These are phyloP conservation scores for Vidua chalybeata DNA, from an alignment of 2,113 vertebrate species.

Conservation along the genomic window DNA sequence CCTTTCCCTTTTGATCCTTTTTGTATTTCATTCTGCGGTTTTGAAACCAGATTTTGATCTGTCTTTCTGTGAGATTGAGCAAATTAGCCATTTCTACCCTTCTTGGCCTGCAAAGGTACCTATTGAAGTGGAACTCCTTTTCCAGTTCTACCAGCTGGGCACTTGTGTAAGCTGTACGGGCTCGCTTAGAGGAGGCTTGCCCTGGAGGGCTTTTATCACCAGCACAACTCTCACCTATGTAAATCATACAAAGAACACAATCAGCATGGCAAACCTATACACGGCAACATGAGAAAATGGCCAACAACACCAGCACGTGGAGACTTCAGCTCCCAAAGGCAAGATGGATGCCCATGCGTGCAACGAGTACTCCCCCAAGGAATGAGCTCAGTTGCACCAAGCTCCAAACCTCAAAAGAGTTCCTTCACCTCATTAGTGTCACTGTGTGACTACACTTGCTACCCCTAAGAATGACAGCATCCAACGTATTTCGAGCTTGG, in stretches of 20 bases:
- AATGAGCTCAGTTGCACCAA: neutral
- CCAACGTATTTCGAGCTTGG: neutral
- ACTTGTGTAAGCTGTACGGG: constrained; percentile 97
- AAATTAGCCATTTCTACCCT: constrained; percentile 98
- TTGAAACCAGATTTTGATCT: constrained; percentile 99
- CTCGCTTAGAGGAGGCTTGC: constrained; percentile 93
- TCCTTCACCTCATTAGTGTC: neutral
- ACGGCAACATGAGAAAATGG: neutral
- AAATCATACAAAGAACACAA: constrained; percentile 76
- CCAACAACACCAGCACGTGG: neutral
- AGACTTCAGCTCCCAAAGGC: neutral
- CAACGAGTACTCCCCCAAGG: accelerated
- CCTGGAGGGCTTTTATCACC: constrained; percentile 95
- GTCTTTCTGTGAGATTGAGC: constrained; percentile 96
- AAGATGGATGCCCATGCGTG: accelerated
- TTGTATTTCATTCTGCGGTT: constrained; percentile 99
- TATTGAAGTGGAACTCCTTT: constrained; percentile 99
- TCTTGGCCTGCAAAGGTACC: constrained; percentile 95
- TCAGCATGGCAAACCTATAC: constrained; percentile 23
- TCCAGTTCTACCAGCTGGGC: constrained; percentile 99
- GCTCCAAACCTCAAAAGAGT: neutral
- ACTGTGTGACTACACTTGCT: neutral
- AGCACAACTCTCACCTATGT: constrained; percentile 93
- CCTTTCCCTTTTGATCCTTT: constrained; percentile 97
- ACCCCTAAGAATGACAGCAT: neutral